phyloP scores from a whole-genome alignment of 2,888 invertebrate species.

The Tenthredo distinguenda region DNA sequence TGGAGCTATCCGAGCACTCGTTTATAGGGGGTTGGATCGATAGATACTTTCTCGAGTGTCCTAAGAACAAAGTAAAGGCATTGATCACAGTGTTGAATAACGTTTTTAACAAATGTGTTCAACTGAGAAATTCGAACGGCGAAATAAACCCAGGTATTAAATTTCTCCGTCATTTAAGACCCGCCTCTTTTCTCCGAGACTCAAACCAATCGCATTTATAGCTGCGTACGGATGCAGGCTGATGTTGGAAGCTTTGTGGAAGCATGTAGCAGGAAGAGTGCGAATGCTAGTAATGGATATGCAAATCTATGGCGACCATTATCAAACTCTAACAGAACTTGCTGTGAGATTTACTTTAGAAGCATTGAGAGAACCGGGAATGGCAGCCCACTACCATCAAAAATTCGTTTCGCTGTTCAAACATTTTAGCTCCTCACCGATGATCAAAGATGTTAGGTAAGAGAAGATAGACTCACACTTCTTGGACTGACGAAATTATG shows the following conservation, averaged over 20 bases:
- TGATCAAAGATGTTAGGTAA: slow-evolving; percentile 73
- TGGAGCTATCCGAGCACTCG: slow-evolving; percentile 67
- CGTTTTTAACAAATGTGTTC: slow-evolving; percentile 68
- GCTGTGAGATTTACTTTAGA: slow-evolving; percentile 73
- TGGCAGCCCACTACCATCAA: slow-evolving; percentile 70
- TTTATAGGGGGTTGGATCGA: slow-evolving; percentile 75
- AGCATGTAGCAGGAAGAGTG: slow-evolving; percentile 70
- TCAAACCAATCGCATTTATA: background rate
- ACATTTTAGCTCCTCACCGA: slow-evolving; percentile 71
- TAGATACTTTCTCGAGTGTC: slow-evolving; percentile 71
- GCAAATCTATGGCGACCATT: slow-evolving; percentile 64
- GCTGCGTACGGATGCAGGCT: slow-evolving; percentile 54
- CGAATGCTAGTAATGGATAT: slow-evolving; percentile 71
- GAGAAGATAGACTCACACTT: background rate
- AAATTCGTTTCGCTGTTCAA: slow-evolving; percentile 71
- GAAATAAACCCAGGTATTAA: slow-evolving; percentile 60
- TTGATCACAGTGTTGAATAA: slow-evolving; percentile 66
- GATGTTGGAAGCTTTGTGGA: slow-evolving; percentile 73
- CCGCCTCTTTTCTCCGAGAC: background rate
- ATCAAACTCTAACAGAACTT: slow-evolving; percentile 69
- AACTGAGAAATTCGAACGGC: slow-evolving; percentile 54
- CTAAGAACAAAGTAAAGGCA: slow-evolving; percentile 67
- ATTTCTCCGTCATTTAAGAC: background rate
- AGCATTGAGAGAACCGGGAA: slow-evolving; percentile 68
- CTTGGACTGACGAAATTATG: background rate